A percentile compares a stretch with the other conserved stretches of the same genome.
These are phyloP conservation scores for Ceyx margarethae DNA, from an alignment of 2,113 vertebrate genomes.

Conservation along the genomic window DNA sequence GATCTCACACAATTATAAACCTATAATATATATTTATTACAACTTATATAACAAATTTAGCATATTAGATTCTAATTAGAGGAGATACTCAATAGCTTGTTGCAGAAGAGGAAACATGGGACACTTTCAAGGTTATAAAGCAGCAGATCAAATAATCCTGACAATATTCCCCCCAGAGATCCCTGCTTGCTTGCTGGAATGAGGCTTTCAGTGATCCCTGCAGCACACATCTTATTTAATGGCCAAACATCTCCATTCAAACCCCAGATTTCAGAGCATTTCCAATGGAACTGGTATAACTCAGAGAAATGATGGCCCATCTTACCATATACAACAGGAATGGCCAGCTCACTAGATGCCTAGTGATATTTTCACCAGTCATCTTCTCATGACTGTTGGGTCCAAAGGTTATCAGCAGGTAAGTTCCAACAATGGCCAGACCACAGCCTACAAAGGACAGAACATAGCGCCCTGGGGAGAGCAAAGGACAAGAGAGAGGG, in stretches of 20 bases:
- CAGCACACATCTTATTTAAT: neutral
- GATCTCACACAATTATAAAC: neutral
- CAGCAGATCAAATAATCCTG: neutral
- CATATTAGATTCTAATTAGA: neutral
- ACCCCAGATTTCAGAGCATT: neutral
- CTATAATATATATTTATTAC: too few species aligned
- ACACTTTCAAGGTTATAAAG: neutral
- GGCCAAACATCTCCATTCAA: neutral
- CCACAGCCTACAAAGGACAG: slow-evolving; percentile 88
- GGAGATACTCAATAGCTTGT: neutral
- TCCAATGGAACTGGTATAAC: neutral
- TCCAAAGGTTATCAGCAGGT: slow-evolving; percentile 92
- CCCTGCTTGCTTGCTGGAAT: neutral
- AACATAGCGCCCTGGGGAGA: slow-evolving; percentile 81
- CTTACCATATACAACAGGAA: slow-evolving; percentile 94
- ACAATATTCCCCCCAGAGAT: neutral
- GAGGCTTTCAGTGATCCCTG: neutral
- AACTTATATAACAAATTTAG: neutral
- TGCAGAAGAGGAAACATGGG: neutral
- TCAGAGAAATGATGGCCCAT: neutral
- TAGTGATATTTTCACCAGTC: slow-evolving; percentile 87
- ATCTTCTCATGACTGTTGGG: slow-evolving; percentile 94
- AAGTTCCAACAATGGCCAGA: slow-evolving; percentile 87
- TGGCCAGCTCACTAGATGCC: slow-evolving; percentile 91
- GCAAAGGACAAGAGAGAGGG: slow-evolving; percentile 4